These are phyloP conservation scores for Ernsta delagoae DNA, from an alignment of 2,888 invertebrate genomes.

Conservation along the genomic window DNA sequence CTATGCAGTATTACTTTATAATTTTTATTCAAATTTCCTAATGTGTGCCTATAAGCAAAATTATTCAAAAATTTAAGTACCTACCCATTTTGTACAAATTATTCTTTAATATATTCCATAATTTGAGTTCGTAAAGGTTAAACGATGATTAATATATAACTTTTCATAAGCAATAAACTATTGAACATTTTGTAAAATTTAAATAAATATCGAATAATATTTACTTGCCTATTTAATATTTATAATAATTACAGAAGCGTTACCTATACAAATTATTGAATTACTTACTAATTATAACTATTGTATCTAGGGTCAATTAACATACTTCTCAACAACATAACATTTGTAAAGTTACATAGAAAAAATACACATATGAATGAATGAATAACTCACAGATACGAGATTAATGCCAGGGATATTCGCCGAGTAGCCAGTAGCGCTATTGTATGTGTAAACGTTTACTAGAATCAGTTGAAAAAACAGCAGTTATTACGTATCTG, in stretches of 20 bases:
- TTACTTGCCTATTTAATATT: no score
- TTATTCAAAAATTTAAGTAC: conserved; percentile 9
- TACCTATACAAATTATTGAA: no score
- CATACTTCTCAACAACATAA: no score
- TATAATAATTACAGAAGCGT: no score
- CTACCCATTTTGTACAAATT: conserved; percentile 3
- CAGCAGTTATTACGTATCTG: conserved; percentile 10
- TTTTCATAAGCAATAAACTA: conserved; percentile 1
- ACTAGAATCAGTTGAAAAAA: conserved; percentile 15
- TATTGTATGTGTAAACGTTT: conserved; percentile 5
- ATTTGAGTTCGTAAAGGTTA: conserved; percentile 19
- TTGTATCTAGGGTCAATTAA: no score
- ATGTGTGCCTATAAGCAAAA: background rate
- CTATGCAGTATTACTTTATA: conserved; percentile 8
- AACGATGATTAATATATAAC: conserved; percentile 8
- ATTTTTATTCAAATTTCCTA: conserved; percentile 17
- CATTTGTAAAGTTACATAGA: no score
- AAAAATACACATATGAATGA: no score
- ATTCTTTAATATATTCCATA: conserved; percentile 6
- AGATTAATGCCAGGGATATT: no score
- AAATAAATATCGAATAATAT: conserved; percentile 9
- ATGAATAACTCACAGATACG: no score
- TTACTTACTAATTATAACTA: no score
- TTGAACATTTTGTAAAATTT: conserved; percentile 8
- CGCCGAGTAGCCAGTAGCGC: background rate